Base-by-base conservation (phyloP, 1,140 invertebrate genomes). In the Dreissena rostriformis region DNA sequence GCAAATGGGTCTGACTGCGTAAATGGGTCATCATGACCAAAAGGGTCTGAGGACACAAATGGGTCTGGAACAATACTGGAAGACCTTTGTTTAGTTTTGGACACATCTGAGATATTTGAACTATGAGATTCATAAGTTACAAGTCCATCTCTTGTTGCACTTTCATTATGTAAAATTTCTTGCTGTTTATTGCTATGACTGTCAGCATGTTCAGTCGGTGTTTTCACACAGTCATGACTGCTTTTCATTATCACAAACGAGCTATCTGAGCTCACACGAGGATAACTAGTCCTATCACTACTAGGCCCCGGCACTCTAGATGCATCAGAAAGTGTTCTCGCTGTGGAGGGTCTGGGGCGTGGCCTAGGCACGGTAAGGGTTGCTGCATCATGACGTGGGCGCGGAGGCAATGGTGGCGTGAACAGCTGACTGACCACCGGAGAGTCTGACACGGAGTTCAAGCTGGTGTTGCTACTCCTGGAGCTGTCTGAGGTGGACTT, bases 21-120 rank as follows among this genome's bases (percentile, higher is more conserved):
- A 83, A 88, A 87, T 22, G 86, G 88, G 70, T 88, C 86, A 52
- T 87, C 86, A 28, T 85, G 86, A 51, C 81, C 84, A 80, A 88
- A 88, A 29, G 73, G 78, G 26, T 86, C 79, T 71, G 65, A 63
- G 11, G 66, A 71, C 63, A 71, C 67, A 77, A 84, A 84, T 28
- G 82, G 82, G 74, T 84, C 82, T 26, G 49, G 12, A 15, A 68
- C 68, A 15, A 79, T 52, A 68, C 19, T 19, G 70, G 49, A 29
- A 79, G 67, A 79, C 29, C 63, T 71, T 81, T 66, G 61, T 24
- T 39, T n/a, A 17, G 22, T 53, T n/a, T 72, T 52, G n/a, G 68
- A 19, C 39, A 53, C 11, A 22, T 52, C 26, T 51, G 79, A 73
- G 67, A 28, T 39, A 24, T 28, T 67, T 28, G 22, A 28, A 71